A percentile compares a stretch with the other conserved stretches of the same genome.
Conservation (phyloP, 92 coral and sea anemone species). For the Scolanthus callimorphus region DNA sequence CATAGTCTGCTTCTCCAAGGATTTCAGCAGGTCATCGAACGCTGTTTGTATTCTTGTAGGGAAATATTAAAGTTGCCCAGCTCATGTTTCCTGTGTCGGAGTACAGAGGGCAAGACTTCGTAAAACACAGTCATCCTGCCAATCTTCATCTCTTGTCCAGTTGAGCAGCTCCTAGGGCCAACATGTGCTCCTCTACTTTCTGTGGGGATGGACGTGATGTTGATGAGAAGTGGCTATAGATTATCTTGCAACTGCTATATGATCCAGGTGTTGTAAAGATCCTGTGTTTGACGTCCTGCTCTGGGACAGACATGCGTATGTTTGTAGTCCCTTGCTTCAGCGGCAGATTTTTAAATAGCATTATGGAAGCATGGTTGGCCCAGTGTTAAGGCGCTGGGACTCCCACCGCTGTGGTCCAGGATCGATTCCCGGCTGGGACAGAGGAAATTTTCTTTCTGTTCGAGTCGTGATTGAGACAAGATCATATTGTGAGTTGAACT, state of each 20-base stretch:
- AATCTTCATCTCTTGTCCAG: slow-evolving; percentile 13
- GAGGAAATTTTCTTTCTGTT: no score
- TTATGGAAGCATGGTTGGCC: no score
- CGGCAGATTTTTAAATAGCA: no score
- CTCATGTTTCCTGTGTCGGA: slow-evolving; percentile 6
- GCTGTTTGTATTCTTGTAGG: not conserved
- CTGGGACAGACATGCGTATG: slow-evolving; percentile 21
- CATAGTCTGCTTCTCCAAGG: not conserved
- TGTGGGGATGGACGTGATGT: slow-evolving; percentile 16
- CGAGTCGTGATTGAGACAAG: no score
- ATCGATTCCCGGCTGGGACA: no score
- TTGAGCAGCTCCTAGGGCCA: not conserved
- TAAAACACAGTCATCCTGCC: slow-evolving; percentile 25
- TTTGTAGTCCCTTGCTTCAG: slow-evolving; percentile 17
- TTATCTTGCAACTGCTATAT: slow-evolving; percentile 15
- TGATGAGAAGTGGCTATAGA: slow-evolving; percentile 20
- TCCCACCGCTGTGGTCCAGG: no score
- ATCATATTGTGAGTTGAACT: no score
- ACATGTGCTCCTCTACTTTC: slow-evolving; percentile 4
- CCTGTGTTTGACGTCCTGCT: slow-evolving; percentile 21
- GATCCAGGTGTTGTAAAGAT: slow-evolving; percentile 13
- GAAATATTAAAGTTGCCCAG: slow-evolving; percentile 3
- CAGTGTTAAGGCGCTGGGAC: no score
- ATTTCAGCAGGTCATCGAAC: not conserved
- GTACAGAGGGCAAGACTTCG: slow-evolving; percentile 12